Evolutionary conservation across 2,888 invertebrate species (phyloP).

Genomic region (Phyllotreta striolata): DNA sequence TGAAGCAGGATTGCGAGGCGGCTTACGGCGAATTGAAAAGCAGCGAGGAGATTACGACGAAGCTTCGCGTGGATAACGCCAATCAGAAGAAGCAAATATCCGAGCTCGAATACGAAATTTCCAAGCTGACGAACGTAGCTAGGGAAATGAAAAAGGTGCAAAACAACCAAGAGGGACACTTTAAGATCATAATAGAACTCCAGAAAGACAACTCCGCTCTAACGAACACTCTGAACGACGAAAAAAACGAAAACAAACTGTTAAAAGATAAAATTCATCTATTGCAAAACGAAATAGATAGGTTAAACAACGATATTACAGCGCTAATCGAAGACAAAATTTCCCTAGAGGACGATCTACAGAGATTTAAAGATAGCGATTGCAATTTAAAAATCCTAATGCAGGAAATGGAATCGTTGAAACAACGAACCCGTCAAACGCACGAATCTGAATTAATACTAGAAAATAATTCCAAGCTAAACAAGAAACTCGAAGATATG

Average conservation of each 20-base stretch:
- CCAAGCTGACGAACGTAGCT: slow-evolving; percentile 19
- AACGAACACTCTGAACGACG: slow-evolving; percentile 36
- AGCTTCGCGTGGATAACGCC: slow-evolving; percentile 42
- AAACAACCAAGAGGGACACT: neutral
- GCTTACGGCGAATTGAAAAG: slow-evolving; percentile 37
- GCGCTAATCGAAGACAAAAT: slow-evolving; percentile 26
- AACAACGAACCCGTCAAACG: slow-evolving; percentile 39
- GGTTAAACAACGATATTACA: slow-evolving; percentile 36
- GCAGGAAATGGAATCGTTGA: slow-evolving; percentile 36
- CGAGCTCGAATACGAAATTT: slow-evolving; percentile 41
- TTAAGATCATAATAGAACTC: slow-evolving; percentile 28
- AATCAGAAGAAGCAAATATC: slow-evolving; percentile 41
- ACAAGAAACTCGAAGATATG: slow-evolving; percentile 37
- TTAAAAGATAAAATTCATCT: slow-evolving; percentile 38
- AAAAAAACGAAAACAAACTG: slow-evolving; percentile 30
- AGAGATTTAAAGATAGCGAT: slow-evolving; percentile 26
- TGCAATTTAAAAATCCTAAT: slow-evolving; percentile 20
- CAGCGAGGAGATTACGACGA: slow-evolving; percentile 21
- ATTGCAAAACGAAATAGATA: slow-evolving; percentile 39
- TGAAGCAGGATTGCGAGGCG: slow-evolving; percentile 39
- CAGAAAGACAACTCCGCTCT: slow-evolving; percentile 39
- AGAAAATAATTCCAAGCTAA: slow-evolving; percentile 41
- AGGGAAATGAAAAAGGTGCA: neutral
- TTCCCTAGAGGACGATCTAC: slow-evolving; percentile 6
- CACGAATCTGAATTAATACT: slow-evolving; percentile 33